Base-by-base conservation (phyloP, 2,888 invertebrate species). In the Thera britannica region DNA sequence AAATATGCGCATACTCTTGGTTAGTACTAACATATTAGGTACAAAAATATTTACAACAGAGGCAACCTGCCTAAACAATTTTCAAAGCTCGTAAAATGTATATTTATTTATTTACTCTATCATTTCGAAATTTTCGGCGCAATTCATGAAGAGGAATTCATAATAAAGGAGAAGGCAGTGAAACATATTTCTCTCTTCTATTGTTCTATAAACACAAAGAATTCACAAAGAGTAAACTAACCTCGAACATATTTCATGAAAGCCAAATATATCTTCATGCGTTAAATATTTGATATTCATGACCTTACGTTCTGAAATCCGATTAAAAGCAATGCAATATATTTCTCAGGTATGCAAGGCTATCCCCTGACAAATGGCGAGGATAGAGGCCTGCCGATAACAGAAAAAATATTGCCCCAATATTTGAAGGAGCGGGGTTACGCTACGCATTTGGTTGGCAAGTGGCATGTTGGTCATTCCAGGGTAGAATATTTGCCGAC, bases 1-100 rank as follows among this genome's bases (percentile, higher is more conserved):
- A 96, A 96, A 89, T 97, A 97, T 93, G 97, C 98, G 0, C 96
- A 98, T 80, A 96, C 96, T 78, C 95, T 95, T 76, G 97, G 97
- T 96, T 91, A 62, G 57, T 51, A 12, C 5, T 7, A 23, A n/a
- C 3, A 44, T 9, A 9, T 44, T 44, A 6, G 0, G 1, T 44
- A 44, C 5, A 44, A 44, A 44, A 44, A 44, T 38, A 38, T 9
- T 46, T 46, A 7, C 7, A 41, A 41, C 7, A 41, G 1, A 46
- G 7, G 44, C 9, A 46, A 3, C 9, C 44, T 9, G 9, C 6
- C 41, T 5, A 5, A 5, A 41, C 41, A 8, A 46, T 46, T 46
- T 46, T 46, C 8, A 46, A 9, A 8, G 44, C 2, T 9, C 9
- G 9, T 7, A 2, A 46, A 46, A 46, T 5, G 0, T 41, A 7